These are phyloP conservation scores for Macrosiphum euphorbiae DNA, from an alignment of 2,888 invertebrate genomes.

Conservation along the genomic window DNA sequence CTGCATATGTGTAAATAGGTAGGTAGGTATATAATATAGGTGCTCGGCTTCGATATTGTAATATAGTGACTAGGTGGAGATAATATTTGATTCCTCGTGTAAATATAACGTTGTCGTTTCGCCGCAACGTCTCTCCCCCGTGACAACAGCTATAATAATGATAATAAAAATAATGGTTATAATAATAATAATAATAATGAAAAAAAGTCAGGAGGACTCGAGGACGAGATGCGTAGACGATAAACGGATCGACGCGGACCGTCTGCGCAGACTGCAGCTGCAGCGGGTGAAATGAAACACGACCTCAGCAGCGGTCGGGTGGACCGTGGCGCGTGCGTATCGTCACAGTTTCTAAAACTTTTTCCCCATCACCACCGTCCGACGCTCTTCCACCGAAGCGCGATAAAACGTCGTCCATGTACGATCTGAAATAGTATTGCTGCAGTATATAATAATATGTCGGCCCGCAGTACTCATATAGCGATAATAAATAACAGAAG, in stretches of 20 bases:
- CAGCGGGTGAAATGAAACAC: background rate
- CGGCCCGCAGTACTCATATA: background rate
- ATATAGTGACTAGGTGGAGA: background rate
- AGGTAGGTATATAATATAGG: background rate
- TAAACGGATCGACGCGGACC: background rate
- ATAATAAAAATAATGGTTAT: background rate
- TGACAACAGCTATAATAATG: background rate
- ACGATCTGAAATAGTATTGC: background rate
- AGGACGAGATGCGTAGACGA: background rate
- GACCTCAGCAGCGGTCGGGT: background rate
- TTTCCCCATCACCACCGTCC: background rate
- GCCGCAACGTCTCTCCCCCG: background rate
- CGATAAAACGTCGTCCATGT: background rate
- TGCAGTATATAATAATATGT: background rate
- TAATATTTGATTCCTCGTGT: background rate
- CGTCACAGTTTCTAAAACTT: background rate
- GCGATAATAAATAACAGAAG: constrained; percentile 29
- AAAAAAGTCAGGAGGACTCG: background rate
- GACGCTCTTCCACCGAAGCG: background rate
- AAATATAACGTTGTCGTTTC: background rate
- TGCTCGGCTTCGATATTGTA: background rate
- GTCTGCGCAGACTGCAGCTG: background rate
- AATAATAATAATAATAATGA: background rate
- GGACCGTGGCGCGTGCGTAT: background rate
- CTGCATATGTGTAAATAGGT: background rate